Percentiles rank a stretch among this genome's conserved stretches.
These are phyloP conservation scores for Sphaerophoria rueppellii DNA, from an alignment of 2,888 invertebrate genomes.

Conservation along the genomic window DNA sequence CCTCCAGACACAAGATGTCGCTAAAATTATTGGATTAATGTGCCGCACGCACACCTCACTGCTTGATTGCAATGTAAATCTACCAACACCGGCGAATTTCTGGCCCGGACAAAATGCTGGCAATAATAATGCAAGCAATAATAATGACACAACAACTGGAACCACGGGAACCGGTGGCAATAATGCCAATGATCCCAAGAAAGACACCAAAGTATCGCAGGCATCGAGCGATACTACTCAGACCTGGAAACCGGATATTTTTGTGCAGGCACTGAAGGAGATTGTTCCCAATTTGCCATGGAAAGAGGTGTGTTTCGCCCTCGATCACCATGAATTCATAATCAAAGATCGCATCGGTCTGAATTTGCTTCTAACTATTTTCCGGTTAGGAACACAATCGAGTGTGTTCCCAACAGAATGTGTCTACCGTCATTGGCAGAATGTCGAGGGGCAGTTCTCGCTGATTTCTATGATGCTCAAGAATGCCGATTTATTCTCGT, in stretches of 20 bases:
- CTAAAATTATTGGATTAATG: slow-evolving; percentile 93
- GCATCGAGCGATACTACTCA: slow-evolving; percentile 83
- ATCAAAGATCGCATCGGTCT: slow-evolving; percentile 94
- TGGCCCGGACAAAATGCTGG: slow-evolving; percentile 83
- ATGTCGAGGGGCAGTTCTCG: slow-evolving; percentile 95
- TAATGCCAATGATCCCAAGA: slow-evolving; percentile 75
- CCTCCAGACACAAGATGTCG: slow-evolving; percentile 91
- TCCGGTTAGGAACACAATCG: slow-evolving; percentile 91
- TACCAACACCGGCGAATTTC: slow-evolving; percentile 87
- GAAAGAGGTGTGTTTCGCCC: slow-evolving; percentile 94
- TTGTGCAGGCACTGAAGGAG: slow-evolving; percentile 95
- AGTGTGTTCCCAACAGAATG: slow-evolving; percentile 94
- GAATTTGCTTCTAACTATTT: slow-evolving; percentile 90
- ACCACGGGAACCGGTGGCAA: slow-evolving; percentile 75
- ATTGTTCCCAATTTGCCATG: slow-evolving; percentile 93
- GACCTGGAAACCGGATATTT: slow-evolving; percentile 96
- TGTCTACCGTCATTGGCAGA: slow-evolving; percentile 95
- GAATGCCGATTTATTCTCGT: slow-evolving; percentile 95
- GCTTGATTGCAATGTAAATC: slow-evolving; percentile 87
- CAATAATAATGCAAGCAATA: slow-evolving; percentile 75
- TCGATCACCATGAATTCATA: slow-evolving; percentile 95
- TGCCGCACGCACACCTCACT: slow-evolving; percentile 88
- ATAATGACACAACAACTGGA: slow-evolving; percentile 77
- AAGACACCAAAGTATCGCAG: slow-evolving; percentile 73
- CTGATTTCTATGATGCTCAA: slow-evolving; percentile 93